Conservation (phyloP, 2,113 vertebrate species). For the Suncus etruscus region DNA sequence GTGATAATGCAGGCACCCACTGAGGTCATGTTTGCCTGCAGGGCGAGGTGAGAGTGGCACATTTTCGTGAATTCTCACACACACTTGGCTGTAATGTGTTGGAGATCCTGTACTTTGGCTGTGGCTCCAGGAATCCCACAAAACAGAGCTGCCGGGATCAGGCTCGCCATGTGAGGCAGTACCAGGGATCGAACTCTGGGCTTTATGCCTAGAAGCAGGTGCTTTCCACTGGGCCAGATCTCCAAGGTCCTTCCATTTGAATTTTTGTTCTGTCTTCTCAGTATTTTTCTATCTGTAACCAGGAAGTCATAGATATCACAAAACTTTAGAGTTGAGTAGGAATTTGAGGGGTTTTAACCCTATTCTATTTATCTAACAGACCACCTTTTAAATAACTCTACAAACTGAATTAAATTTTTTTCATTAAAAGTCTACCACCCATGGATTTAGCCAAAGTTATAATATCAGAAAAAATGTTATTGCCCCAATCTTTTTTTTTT, state of each 20-base stretch:
- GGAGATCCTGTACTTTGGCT: too few relatives aligned
- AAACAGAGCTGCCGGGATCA: too few relatives aligned
- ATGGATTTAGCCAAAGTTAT: constrained; percentile 12
- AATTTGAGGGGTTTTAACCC: background rate
- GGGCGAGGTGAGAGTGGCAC: too few relatives aligned
- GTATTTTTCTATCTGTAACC: background rate
- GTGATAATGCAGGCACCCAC: too few relatives aligned
- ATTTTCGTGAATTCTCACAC: too few relatives aligned
- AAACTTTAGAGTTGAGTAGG: background rate
- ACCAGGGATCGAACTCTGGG: too few relatives aligned
- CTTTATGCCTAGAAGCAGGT: too few relatives aligned
- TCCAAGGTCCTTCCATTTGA: background rate
- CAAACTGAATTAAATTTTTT: background rate
- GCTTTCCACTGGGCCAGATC: background rate
- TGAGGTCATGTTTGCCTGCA: too few relatives aligned
- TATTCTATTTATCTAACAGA: background rate
- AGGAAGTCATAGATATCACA: background rate
- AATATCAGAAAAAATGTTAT: background rate
- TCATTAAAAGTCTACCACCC: background rate
- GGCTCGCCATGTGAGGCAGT: too few relatives aligned
- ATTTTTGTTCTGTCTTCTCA: constrained; percentile 12
- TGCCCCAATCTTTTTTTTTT: background rate
- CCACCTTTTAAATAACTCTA: constrained; percentile 30
- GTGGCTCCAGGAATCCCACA: too few relatives aligned
- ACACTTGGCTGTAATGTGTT: too few relatives aligned